Conservation (phyloP, 2,113 vertebrate species). For the Sorex fumeus region DNA sequence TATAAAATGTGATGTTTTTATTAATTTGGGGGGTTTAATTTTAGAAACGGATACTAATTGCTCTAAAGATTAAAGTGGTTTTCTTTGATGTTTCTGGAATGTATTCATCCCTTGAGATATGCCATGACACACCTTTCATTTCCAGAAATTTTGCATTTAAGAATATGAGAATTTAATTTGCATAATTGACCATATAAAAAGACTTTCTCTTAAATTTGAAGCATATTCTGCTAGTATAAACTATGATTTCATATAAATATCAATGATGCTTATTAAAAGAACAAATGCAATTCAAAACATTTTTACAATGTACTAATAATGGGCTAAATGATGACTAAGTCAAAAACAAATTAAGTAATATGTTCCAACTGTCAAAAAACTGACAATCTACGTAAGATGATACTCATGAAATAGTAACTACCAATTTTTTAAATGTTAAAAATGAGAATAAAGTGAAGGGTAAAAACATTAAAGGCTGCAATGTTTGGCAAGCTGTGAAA, state of each 20-base stretch:
- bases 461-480: not conserved
- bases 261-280: constrained; percentile 62
- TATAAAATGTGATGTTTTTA: constrained; percentile 75
- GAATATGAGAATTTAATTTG: constrained; percentile 75
- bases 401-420: not conserved
- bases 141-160: constrained; percentile 79
- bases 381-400: constrained; percentile 24
- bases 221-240: constrained; percentile 6
- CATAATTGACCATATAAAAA: constrained; percentile 55
- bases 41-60: constrained; percentile 82
- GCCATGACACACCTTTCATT: constrained; percentile 78
- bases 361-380: not conserved
- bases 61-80: constrained; percentile 80
- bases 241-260: constrained; percentile 58
- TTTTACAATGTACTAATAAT: constrained; percentile 33
- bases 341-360: constrained; percentile 50
- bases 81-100: constrained; percentile 84
- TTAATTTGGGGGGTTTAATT: constrained; percentile 80
- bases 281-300: constrained; percentile 55
- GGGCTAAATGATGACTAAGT: not conserved
- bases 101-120: constrained; percentile 83
- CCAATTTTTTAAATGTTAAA: constrained; percentile 24
- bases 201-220: constrained; percentile 54
- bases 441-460: not conserved
- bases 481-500: not conserved